Conservation (phyloP, 35 echinoderm and acorn worm genomes). For the Nesometra sesokonis region DNA sequence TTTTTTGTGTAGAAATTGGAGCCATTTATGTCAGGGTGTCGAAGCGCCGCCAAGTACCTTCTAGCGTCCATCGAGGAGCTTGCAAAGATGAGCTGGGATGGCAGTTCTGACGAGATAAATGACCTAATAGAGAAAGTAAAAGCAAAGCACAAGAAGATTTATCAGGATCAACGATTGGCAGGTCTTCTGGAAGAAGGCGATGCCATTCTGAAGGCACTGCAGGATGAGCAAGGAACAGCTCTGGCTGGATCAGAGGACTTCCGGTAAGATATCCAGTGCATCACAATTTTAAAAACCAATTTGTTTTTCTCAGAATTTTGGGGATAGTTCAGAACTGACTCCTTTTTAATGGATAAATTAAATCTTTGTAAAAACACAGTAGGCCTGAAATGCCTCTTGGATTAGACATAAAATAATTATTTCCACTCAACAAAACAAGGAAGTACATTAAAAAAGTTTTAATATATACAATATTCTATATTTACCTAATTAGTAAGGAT, state of each 20-base stretch:
- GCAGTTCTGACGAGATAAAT: slow-evolving; percentile 14
- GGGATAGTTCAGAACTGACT: no score
- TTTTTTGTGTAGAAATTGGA: slow-evolving; percentile 49
- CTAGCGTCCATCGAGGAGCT: slow-evolving; percentile 43
- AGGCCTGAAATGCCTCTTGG: no score
- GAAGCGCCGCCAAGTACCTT: slow-evolving; percentile 60
- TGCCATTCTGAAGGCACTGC: slow-evolving; percentile 35
- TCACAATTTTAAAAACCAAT: no score
- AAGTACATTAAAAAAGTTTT: no score
- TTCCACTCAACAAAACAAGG: no score
- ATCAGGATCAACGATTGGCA: slow-evolving; percentile 50
- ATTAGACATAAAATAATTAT: no score
- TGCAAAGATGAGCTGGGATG: slow-evolving; percentile 2
- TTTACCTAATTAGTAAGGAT: no score
- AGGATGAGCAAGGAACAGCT: slow-evolving; percentile 36
- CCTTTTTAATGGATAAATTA: no score
- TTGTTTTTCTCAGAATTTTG: no score
- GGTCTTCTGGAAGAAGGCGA: slow-evolving; percentile 55
- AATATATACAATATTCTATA: no score
- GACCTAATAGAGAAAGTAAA: slow-evolving; percentile 38
- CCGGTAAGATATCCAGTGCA: slow-evolving; percentile 18
- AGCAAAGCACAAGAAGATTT: slow-evolving; percentile 39
- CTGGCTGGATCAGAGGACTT: slow-evolving; percentile 55
- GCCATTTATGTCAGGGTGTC: slow-evolving; percentile 68
- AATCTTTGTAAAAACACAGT: no score